A percentile compares a stretch with the other conserved stretches of the same genome.
Evolutionary conservation across 2,113 vertebrate genomes (phyloP).

Genomic region (Callipepla squamata): DNA sequence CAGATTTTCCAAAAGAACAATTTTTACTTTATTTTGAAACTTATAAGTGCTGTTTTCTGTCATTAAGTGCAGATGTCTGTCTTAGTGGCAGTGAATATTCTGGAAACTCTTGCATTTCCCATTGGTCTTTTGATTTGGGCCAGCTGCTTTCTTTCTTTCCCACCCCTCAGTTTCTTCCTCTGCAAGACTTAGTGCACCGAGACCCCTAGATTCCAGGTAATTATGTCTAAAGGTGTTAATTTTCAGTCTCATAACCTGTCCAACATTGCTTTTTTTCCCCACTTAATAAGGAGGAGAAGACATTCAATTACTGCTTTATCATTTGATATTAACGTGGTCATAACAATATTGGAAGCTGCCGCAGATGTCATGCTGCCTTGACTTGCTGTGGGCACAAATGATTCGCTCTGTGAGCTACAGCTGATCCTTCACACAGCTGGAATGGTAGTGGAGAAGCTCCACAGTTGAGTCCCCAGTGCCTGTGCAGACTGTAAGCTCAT

Average conservation of each 20-base stretch:
- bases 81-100: neutral
- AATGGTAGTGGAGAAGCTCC: neutral
- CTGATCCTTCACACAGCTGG: neutral
- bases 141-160: neutral
- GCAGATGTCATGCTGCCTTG: neutral
- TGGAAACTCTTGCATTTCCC: neutral
- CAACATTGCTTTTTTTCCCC: neutral
- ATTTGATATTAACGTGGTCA: neutral
- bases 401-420: neutral
- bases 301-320: neutral
- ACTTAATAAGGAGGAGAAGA: neutral
- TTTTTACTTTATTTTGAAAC: accelerated
- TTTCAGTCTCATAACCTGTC: neutral
- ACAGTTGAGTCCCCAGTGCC: neutral
- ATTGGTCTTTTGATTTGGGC: neutral
- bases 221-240: neutral
- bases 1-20: neutral
- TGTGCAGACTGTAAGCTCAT: neutral
- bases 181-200: neutral
- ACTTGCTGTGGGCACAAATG: neutral
- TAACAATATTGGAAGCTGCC: neutral
- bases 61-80: neutral
- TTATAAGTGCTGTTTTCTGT: neutral
- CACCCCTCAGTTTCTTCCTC: neutral
- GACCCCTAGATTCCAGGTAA: neutral